Base-by-base conservation (phyloP, 2,888 invertebrate species). In the Oegoconia quadripuncta region DNA sequence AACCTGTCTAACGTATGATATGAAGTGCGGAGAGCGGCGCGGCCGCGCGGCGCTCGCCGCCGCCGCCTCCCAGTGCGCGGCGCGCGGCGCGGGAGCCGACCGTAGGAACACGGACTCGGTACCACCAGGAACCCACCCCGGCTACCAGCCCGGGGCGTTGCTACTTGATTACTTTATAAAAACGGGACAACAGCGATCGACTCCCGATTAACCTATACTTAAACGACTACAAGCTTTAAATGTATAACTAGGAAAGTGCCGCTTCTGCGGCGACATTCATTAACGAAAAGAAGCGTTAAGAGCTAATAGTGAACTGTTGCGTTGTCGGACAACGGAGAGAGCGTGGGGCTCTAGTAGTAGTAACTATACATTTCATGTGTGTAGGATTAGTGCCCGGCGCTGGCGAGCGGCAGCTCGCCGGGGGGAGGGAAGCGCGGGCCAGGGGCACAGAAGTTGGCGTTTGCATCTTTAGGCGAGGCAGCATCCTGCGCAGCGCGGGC, bases 401-500 rank as follows among this genome's bases (percentile, higher is more conserved):
- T 90, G 63, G 91, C 90, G 48, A 90, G 78, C 32, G 89, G 78
- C 56, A 89, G 82, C 59, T 90, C 90, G 58, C 86, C 81, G 47
- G 89, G 88, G 50, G 88, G 81, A 61, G 90, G 79, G 69, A 90
- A 91, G 61, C 90, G 88, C 31, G 89, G 83, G 39, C 89, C 88
- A 28, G 90, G 89, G 52, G 77, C 89, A 69, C 90, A 90, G 73
- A 90, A 90, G 80, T 82, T 88, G 51, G 89, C 88, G 75, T 88
- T 89, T 37, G 91, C 86, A 61, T 92, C 91, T 53, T 86, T 83
- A 27, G 84, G 70, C 28, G 76, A 43, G 27, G 74, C 77, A 50
- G 90, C 72, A 47, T 92, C 92, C 59, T 92, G 92, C 31, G 92
- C 92, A n/a, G 93, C 93, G 54, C 93, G 89, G 13, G 93, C 93